These are phyloP conservation scores for Drosophila elegans DNA, from an alignment of 1,140 invertebrate species.

Conservation along the genomic window DNA sequence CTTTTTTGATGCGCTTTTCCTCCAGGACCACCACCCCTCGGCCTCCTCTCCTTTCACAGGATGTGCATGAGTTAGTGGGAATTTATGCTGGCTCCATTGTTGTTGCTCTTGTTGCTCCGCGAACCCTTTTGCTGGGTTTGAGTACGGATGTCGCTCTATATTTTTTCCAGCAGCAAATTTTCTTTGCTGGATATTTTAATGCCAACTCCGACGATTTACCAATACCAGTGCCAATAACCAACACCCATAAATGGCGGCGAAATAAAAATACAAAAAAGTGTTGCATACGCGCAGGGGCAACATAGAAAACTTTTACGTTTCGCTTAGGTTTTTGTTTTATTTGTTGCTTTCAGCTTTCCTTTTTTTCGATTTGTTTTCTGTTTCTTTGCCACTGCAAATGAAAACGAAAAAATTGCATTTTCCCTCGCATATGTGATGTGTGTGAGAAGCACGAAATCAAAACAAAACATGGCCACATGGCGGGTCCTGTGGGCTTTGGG, in stretches of 20 bases:
- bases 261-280: slow-evolving; percentile 50
- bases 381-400: slow-evolving; percentile 54
- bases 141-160: slow-evolving; percentile 32
- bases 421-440: slow-evolving; percentile 18
- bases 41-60: not conserved
- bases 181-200: slow-evolving; percentile 41
- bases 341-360: slow-evolving; percentile 24
- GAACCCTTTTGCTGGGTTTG: slow-evolving; percentile 20
- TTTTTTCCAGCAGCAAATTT: slow-evolving; percentile 48
- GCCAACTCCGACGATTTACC: slow-evolving; percentile 38
- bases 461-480: slow-evolving; percentile 72
- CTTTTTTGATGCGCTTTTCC: slow-evolving; percentile 62
- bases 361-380: slow-evolving; percentile 3
- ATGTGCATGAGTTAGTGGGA: slow-evolving; percentile 42
- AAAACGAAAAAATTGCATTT: slow-evolving; percentile 82
- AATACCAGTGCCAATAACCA: slow-evolving; percentile 28
- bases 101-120: slow-evolving; percentile 25
- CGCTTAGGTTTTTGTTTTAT: slow-evolving; percentile 40
- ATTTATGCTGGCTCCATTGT: slow-evolving; percentile 49
- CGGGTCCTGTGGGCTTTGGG: slow-evolving; percentile 26
- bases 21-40: not conserved
- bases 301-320: slow-evolving; percentile 62
- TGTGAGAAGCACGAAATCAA: slow-evolving; percentile 67
- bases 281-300: slow-evolving; percentile 69
- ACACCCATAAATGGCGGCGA: slow-evolving; percentile 35